These are phyloP conservation scores for Hydrolagus colliei DNA, from an alignment of 2,797 vertebrate species.

Conservation along the genomic window DNA sequence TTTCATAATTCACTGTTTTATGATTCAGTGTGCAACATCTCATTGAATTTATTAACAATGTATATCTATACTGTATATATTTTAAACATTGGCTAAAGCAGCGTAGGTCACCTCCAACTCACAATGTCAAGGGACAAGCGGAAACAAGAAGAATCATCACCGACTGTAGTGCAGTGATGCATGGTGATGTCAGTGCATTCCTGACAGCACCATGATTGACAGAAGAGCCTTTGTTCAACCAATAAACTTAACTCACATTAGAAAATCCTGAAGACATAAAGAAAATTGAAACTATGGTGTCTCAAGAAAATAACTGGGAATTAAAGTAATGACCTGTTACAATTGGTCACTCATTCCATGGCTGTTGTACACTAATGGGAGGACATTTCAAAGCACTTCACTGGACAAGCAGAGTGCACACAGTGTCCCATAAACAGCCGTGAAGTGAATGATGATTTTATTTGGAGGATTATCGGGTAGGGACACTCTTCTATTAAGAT, in stretches of 20 bases:
- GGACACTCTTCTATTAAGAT: too few species aligned
- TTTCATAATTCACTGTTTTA: background rate
- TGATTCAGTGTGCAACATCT: background rate
- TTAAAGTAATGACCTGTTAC: background rate
- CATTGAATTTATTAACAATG: background rate
- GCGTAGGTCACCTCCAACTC: background rate
- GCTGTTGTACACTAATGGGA: too few species aligned
- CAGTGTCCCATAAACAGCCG: too few species aligned
- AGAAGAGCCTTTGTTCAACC: slow-evolving; percentile 14
- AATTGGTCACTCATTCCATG: too few species aligned
- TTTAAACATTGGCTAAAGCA: background rate
- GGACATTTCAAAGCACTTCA: too few species aligned
- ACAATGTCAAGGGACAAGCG: background rate
- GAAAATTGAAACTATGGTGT: background rate
- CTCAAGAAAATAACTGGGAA: background rate
- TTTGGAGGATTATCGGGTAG: too few species aligned
- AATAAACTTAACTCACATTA: background rate
- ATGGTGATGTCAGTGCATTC: slow-evolving; percentile 11
- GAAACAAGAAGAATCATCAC: slow-evolving; percentile 3
- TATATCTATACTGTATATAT: background rate
- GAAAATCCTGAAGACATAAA: background rate
- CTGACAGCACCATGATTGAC: slow-evolving; percentile 15
- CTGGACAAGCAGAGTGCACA: too few species aligned
- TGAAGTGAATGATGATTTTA: too few species aligned
- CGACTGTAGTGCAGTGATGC: background rate